Evolutionary conservation across 2,113 vertebrate species (phyloP), one percentile per base, ranked within the genome.

Genomic region (Eira barbara): DNA sequence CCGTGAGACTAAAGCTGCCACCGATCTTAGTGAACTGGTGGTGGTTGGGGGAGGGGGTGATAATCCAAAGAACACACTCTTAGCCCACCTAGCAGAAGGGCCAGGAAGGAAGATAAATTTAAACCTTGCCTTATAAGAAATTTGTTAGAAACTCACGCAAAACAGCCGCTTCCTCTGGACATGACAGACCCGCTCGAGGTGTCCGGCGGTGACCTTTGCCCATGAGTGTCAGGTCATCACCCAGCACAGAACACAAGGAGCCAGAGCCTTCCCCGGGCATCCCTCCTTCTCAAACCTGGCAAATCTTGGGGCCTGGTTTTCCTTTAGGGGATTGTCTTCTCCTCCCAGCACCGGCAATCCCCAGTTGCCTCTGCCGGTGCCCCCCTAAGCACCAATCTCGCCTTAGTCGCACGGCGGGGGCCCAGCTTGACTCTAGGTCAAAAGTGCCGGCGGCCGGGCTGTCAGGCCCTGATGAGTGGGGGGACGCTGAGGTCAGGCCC

Each of bases 131-230:
- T 94, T 88, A 10, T 47, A 94, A 97, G 88, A 98, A 96, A 96
- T 67, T 1, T 59, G 42, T 89, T 71, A 94, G 81, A 95, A 92
- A 98, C 97, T 98, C 96, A 97, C 95, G 69, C 73, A 94, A 81
- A 93, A 97, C 90, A 91, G 98, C 36, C 36, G 87, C 90, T 97
- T 97, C 96, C 74, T 98, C 95, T 92, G 92, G 61, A 92, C 95
- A 95, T 61, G 97, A 92, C 90, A 96, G 89, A 82, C 89, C 92
- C 83, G 81, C 91, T 94, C 94, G 94, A 85, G 92, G 96, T 94
- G 92, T 92, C 88, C 97, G 81, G 84, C 95, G 85, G 52, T 80
- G 93, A 97, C 91, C 96, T 94, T 94, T 94, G 27, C 94, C 90
- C 88, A 25, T 14, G 65, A 95, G 71, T 91, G 96, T 95, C 94